Percentiles rank a stretch among this genome's conserved stretches.
phyloP scores from a whole-genome alignment of 2,113 vertebrate species.

The Nesogale talazaci region DNA sequence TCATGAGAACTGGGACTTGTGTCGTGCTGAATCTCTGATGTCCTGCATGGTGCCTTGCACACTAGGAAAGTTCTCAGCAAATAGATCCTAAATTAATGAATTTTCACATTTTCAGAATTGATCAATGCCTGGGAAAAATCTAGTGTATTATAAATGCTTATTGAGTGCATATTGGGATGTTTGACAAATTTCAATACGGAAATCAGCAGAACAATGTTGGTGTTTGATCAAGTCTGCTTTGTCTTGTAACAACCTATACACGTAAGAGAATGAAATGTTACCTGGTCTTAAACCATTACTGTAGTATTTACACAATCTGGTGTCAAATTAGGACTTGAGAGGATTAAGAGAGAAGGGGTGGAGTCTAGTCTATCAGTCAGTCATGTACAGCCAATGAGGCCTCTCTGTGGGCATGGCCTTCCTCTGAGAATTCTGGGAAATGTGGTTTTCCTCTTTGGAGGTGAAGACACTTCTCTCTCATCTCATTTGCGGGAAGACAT shows the following conservation, averaged over 20 bases:
- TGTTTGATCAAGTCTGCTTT: background rate
- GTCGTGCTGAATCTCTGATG: background rate
- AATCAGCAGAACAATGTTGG: fast-evolving
- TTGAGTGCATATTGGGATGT: background rate
- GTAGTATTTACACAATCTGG: too few relatives aligned
- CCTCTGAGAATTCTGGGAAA: too few relatives aligned
- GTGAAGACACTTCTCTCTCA: too few relatives aligned
- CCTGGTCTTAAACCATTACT: background rate
- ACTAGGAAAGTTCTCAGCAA: background rate
- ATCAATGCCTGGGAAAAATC: background rate
- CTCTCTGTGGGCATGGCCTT: too few relatives aligned
- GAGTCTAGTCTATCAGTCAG: too few relatives aligned
- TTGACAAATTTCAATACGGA: fast-evolving
- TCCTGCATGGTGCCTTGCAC: background rate
- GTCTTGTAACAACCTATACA: background rate
- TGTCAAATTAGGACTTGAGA: too few relatives aligned
- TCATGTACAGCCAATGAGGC: too few relatives aligned
- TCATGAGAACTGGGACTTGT: fast-evolving
- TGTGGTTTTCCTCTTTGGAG: too few relatives aligned
- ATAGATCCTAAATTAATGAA: too few relatives aligned
- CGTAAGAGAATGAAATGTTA: background rate
- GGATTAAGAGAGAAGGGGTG: too few relatives aligned
- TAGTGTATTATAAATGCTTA: background rate
- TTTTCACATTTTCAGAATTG: fast-evolving
- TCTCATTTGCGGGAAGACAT: too few relatives aligned